Evolutionary conservation across 2,888 invertebrate genomes (phyloP), one percentile per base, ranked within the genome.

Genomic region (Cephus spinipes): DNA sequence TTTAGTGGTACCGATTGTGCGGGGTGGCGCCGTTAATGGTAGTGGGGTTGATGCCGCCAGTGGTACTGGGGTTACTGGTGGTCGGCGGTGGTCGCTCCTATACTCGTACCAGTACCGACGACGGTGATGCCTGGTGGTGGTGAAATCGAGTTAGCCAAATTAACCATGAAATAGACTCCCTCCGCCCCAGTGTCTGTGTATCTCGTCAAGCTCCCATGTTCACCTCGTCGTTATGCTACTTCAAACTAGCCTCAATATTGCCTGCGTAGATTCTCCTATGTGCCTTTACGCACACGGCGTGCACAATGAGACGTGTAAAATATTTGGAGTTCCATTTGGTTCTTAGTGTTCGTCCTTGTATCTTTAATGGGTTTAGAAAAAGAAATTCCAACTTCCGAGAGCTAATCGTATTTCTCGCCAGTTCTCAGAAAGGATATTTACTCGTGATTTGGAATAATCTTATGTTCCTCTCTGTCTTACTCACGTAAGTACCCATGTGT

Each of bases 81-180:
- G 55, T 74, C 23, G 73, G 74, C 30, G 73, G 76, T 74, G 55
- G 73, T 75, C 55, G 23, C 55, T 55, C 55, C 55, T 55, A 55
- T 23, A 55, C 55, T 23, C 2, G 55, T 55, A 55, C 23, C 23
- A 55, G 55, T 55, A 55, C 23, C 2, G 23, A 6, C 55, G 55
- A 23, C 55, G 55, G 23, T 55, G 55, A 55, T 23, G 80, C 80
- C 73, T 80, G 85, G 85, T 86, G 86, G 84, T 84, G 86, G 86
- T 85, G 86, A 88, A 91, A 91, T 90, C 90, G 88, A 89, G 90
- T 91, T 91, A 90, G 90, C 86, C 89, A 91, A 92, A 92, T 92
- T 91, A 91, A 91, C 89, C 92, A 91, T 91, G 91, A 92, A 92
- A 92, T 92, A 92, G 92, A 92, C 91, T 91, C 91, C 87, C 89